Evolutionary conservation across 2,888 invertebrate genomes (phyloP), one percentile per base, ranked within the genome.

Genomic region (Griposia aprilina): DNA sequence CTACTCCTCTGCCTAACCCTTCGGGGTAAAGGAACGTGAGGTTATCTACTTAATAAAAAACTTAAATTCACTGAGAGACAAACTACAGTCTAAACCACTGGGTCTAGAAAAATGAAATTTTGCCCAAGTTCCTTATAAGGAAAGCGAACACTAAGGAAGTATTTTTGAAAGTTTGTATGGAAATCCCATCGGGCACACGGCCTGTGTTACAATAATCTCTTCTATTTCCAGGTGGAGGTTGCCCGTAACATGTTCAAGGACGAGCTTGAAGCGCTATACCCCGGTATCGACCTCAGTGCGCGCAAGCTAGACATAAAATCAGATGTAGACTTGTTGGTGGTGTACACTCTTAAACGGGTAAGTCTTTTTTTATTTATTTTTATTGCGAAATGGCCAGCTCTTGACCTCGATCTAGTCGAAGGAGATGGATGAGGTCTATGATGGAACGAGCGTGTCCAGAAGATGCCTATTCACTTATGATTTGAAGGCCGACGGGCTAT

Each of bases 341-440:
- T 95, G 0, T 95, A 96, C 78, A 93, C 95, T 0, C 83, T 97
- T 48, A 94, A 94, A 80, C 94, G 96, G 94, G 96, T 97, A 50
- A 70, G 77, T 6, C 7, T 4, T 41, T 41, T 41, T 41, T 45
- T 3, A 57, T 26, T 45, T 45, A 7, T 41, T 45, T 41, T 45
- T 45, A 1, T 45, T 45, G 41, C 8, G 8, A 10, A 7, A 10
- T 5, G 45, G 10, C 45, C 45, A 45, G 10, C 10, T 45, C 10
- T 45, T 45, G 45, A 45, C 1, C 10, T 10, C 45, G 45, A 45
- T 45, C 8, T 45, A 10, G 45, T 45, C 0, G 8, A 45, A 45
- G 10, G 45, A 10, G 8, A 45, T 45, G 45, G 45, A 10, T 45
- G 45, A 45, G 10, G 45, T 45, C 45, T 45, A 45, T 45, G 45